Evolutionary conservation across 2,797 vertebrate genomes (phyloP), one percentile per base, ranked within the genome.

Genomic region (Rousettus madagascariensis): DNA sequence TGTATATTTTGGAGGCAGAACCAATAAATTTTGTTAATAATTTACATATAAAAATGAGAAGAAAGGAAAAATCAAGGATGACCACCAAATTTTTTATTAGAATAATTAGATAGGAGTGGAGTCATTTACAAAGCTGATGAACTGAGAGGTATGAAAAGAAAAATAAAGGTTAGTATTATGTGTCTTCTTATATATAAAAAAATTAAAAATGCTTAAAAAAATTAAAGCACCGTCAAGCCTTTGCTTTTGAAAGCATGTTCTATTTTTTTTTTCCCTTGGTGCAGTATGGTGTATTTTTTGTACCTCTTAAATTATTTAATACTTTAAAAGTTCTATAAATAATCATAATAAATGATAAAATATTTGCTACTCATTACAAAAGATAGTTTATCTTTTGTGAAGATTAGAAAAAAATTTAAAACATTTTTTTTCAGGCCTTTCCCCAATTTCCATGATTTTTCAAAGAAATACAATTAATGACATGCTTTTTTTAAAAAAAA

Each of bases 61-160:
- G 30, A 95, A 83, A 84, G 24, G 20, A 43, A 96, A 97, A 90
- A 41, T 78, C 11, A 91, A 93, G 59, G 11, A 78, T 84, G 15
- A 90, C 7, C 20, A 90, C 55, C 30, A 72, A 89, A 43, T 53
- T 93, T 85, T 69, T 75, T 13, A 26, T 71, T 74, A 78, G 86
- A 82, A 82, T 46, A 84, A 77, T 72, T 86, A 85, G 24, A 75
- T 83, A 28, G 11, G 66, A 84, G 28, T 30, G 28, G n/a, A 94
- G 8, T 12, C 63, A 84, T 68, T 83, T 75, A 84, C 19, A 55
- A 77, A 77, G 28, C 24, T 82, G 36, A 20, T 75, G 84, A 91
- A 74, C 24, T 71, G 71, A 36, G 43, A 86, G 16, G n/a, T 89
- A 77, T 57, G 57, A 51, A 46, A 86, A 91, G 61, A 36, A 94